Base-by-base conservation (phyloP, 2,113 vertebrate genomes). In the Rhizomys pruinosus region DNA sequence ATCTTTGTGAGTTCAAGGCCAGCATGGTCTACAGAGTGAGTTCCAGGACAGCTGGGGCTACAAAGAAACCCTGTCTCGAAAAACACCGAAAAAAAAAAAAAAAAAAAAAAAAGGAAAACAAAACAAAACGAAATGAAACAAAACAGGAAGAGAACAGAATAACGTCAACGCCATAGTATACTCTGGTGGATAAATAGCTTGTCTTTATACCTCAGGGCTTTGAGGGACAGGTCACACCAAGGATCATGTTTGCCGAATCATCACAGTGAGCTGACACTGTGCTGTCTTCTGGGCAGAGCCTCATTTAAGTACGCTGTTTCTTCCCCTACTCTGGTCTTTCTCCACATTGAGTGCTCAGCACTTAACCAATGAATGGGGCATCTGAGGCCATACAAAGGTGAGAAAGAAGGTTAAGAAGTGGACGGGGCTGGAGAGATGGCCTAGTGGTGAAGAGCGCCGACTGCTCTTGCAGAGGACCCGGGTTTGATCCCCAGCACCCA, bases 261-360 rank as follows among this genome's bases (percentile, higher is more conserved):
- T 61, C 17, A 12, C 4, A 1, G 16, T 13, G 27, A 76, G 66
- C 11, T 9, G 0, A 15, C 23, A 27, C 27, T 29, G 32, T 2
- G 2, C 3, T 7, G 23, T 59, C 47, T 57, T 84, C 81, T 17
- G n/a, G 63, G 55, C 5, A 16, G 1, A 25, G 42, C 37, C 23
- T 61, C 77, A 25, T 8, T 0, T 19, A 6, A 11, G 20, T 7
- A 25, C 8, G 0, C 15, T 12, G 42, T 44, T 27, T 29, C 37
- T 55, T 17, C 29, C 34, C 12, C 5, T 27, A 37, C 22, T 5
- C 2, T 16, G 7, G 42, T 23, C 3, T 55, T 57, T 42, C 78
- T 89, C 64, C 12, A 13, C 11, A 9, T 16, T 1, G 29, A 90
- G 55, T 63, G 32, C 44, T 66, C 32, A 17, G 13, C n/a, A 73